Evolutionary conservation across 2,113 vertebrate genomes (phyloP), one percentile per base, ranked within the genome.

Genomic region (Pavo muticus): DNA sequence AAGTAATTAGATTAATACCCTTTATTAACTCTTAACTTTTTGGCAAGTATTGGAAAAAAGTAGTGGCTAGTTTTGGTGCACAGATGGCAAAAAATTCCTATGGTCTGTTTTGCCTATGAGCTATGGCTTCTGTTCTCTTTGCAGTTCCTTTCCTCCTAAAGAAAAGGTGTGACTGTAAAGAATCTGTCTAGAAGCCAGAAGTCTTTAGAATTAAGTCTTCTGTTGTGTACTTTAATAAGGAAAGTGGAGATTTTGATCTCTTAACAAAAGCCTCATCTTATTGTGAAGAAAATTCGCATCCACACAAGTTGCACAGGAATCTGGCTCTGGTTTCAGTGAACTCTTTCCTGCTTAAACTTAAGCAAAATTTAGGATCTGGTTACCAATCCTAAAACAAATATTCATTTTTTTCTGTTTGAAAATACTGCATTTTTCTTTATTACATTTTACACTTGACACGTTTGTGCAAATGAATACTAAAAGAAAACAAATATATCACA

Each of bases 391-490:
- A 91, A 94, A 92, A 63, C 5, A 92, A 52, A 2, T 69, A 9
- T 61, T 76, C 9, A 69, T 79, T 65, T 87, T 87, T 16, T 16
- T 29, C 27, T 29, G 52, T 54, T 54, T 54, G 14, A 54, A 54
- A 54, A 54, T 50, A 65, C 19, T 78, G 42, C 85, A 73, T 91
- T 95, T 96, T 91, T 72, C 63, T 89, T 90, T 3, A 35, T 64
- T 65, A n/a, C 64, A 12, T 47, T 79, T 75, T 92, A 54, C 18
- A 77, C 24, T 71, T 90, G 7, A 93, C 84, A 81, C 56, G 10
- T 71, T 93, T 88, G 24, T 48, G 61, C 79, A 94, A 63, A 12
- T 84, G n/a, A 78, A 94, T n/a, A 73, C 16, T 78, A 84, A 91
- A 93, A 72, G 6, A 37, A 88, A 92, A 87, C 6, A 42, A n/a